Percentiles rank a stretch among this genome's conserved stretches.
These are phyloP conservation scores for Eupithecia subumbrata DNA, from an alignment of 2,888 invertebrate genomes.

Conservation along the genomic window DNA sequence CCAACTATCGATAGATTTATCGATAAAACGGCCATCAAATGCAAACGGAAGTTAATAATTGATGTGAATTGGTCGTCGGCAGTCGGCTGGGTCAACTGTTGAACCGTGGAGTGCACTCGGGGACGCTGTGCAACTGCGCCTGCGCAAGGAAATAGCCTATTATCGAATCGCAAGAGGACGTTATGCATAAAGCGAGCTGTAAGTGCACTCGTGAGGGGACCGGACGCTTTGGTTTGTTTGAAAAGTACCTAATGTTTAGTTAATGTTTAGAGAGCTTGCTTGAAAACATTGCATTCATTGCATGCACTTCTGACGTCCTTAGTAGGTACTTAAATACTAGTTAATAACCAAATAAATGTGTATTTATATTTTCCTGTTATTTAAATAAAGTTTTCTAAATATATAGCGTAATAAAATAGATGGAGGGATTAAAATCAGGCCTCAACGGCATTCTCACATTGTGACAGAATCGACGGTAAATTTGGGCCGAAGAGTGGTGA, in stretches of 20 bases:
- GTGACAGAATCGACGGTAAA: neutral
- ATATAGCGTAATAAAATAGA: neutral
- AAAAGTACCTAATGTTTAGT: neutral
- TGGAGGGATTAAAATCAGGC: neutral
- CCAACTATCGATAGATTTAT: conserved; percentile 22
- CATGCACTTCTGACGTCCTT: neutral
- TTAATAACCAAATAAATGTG: neutral
- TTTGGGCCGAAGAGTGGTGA: neutral
- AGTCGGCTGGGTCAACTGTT: conserved; percentile 51
- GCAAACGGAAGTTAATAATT: conserved; percentile 64
- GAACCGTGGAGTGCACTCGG: conserved; percentile 25
- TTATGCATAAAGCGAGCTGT: neutral
- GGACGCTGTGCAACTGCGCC: neutral
- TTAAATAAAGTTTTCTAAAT: neutral
- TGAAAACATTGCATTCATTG: neutral
- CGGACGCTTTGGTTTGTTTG: conserved; percentile 1
- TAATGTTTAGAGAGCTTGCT: neutral
- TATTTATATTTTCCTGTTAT: neutral
- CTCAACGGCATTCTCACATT: neutral
- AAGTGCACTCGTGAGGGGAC: neutral
- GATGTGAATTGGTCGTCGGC: conserved; percentile 50
- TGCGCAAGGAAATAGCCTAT: conserved; percentile 29
- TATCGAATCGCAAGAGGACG: conserved; percentile 22
- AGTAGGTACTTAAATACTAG: neutral
- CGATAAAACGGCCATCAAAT: conserved; percentile 44